Percentiles rank a stretch among this genome's conserved stretches.
Evolutionary conservation across 2,888 invertebrate genomes (phyloP).

Genomic region (Digitonthophagus gazella): DNA sequence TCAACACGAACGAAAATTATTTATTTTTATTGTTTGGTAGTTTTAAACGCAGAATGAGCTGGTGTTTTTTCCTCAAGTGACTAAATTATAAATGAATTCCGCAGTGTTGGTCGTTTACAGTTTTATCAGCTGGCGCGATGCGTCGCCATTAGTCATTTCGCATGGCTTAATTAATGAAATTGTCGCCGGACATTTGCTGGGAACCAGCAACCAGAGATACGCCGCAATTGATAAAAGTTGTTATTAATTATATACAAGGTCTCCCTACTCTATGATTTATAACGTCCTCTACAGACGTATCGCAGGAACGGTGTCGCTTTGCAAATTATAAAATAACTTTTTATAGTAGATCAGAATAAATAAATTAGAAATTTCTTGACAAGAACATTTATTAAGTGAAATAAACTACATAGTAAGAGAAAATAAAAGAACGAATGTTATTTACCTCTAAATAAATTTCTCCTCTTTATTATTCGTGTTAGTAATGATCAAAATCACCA

Average conservation of each 20-base stretch:
- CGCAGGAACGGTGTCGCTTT: not conserved
- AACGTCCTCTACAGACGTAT: not conserved
- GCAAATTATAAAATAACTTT: not conserved
- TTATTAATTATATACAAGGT: not conserved
- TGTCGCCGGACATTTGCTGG: not conserved
- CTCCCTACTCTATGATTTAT: not conserved
- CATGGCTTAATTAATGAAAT: not conserved
- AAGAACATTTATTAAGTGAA: no score
- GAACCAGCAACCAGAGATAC: not conserved
- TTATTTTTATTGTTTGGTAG: not conserved
- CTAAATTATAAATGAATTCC: not conserved
- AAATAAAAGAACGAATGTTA: no score
- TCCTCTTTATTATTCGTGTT: not conserved
- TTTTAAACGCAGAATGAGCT: no score
- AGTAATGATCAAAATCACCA: conserved; percentile 43
- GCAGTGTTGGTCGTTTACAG: not conserved
- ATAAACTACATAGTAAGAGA: no score
- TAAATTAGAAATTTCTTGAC: no score
- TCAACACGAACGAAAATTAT: not conserved
- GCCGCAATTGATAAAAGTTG: not conserved
- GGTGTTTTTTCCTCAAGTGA: not conserved
- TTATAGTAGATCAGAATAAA: no score
- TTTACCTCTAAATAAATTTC: no score
- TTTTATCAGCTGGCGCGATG: not conserved
- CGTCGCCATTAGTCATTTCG: not conserved